Percentiles rank a stretch among this genome's conserved stretches.
Evolutionary conservation across 2,888 invertebrate species (phyloP).

Genomic region (Xanthorhoe spadicearia): DNA sequence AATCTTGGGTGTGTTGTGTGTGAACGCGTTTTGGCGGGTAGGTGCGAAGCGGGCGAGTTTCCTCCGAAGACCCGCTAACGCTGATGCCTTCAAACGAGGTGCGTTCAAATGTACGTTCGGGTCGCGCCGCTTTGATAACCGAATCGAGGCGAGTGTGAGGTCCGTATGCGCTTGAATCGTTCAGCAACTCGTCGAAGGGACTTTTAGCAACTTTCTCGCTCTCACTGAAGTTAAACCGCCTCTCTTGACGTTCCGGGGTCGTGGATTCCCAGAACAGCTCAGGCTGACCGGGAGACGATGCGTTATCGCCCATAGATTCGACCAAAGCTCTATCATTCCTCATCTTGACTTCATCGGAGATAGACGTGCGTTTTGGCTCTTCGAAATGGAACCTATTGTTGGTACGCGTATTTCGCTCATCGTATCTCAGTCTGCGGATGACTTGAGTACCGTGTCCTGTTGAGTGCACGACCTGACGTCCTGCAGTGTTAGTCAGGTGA

Average conservation of each 20-base stretch:
- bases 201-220: slow-evolving; percentile 81
- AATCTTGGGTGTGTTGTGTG: slow-evolving; percentile 45
- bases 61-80: slow-evolving; percentile 68
- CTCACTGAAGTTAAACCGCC: slow-evolving; percentile 73
- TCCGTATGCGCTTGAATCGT: slow-evolving; percentile 72
- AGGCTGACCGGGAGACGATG: slow-evolving; percentile 71
- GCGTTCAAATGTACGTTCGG: slow-evolving; percentile 49
- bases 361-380: slow-evolving; percentile 55
- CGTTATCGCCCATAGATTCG: slow-evolving; percentile 68
- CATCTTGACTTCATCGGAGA: slow-evolving; percentile 68
- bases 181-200: slow-evolving; percentile 74
- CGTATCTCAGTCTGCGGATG: slow-evolving; percentile 70
- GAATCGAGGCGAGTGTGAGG: slow-evolving; percentile 75
- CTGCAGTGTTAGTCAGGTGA: slow-evolving; percentile 62
- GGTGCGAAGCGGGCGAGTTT: slow-evolving; percentile 68
- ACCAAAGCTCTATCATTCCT: slow-evolving; percentile 63
- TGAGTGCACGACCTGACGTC: slow-evolving; percentile 73
- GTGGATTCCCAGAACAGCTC: slow-evolving; percentile 80
- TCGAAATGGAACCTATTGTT: slow-evolving; percentile 54
- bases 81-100: slow-evolving; percentile 52
- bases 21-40: slow-evolving; percentile 68
- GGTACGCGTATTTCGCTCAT: slow-evolving; percentile 50
- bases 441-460: slow-evolving; percentile 75
- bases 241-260: slow-evolving; percentile 68
- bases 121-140: slow-evolving; percentile 75